phyloP scores from a whole-genome alignment of 2,113 vertebrate species.

The Thermophis baileyi region DNA sequence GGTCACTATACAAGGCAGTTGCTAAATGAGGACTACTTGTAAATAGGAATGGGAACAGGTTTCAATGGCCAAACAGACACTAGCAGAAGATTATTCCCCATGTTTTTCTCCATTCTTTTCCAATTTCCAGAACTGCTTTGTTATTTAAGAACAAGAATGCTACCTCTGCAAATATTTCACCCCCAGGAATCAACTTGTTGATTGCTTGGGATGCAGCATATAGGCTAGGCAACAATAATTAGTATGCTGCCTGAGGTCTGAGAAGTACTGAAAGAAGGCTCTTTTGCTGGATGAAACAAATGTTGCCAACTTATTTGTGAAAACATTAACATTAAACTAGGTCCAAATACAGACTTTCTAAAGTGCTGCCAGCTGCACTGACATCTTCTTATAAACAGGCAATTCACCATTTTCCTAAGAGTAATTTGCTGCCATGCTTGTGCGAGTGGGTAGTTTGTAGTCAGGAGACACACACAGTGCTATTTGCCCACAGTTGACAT shows the following conservation, averaged over 20 bases:
- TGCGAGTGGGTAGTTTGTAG: constrained; percentile 35
- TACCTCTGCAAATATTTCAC: not conserved
- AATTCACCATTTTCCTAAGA: not conserved
- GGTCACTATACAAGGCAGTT: not conserved
- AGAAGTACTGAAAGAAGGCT: accelerated
- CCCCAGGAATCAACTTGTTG: not conserved
- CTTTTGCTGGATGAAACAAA: not conserved
- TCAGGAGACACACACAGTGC: constrained; percentile 35
- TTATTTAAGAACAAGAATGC: not conserved
- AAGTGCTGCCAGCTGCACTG: constrained; percentile 25
- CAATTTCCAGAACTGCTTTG: not conserved
- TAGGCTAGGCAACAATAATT: not conserved
- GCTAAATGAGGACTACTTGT: not conserved
- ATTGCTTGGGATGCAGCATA: not conserved
- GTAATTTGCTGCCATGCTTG: constrained; percentile 28
- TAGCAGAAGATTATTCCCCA: not conserved
- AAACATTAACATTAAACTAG: not conserved
- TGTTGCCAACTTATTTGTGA: not conserved
- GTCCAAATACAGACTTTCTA: not conserved
- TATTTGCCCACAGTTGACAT: not conserved
- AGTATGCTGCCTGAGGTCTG: accelerated
- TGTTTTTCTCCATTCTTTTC: not conserved
- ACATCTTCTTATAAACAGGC: constrained; percentile 32
- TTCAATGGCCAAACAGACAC: not conserved
- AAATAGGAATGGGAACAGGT: not conserved